These are phyloP conservation scores for Habropoda laboriosa DNA, from an alignment of 1,140 invertebrate genomes.

Conservation along the genomic window DNA sequence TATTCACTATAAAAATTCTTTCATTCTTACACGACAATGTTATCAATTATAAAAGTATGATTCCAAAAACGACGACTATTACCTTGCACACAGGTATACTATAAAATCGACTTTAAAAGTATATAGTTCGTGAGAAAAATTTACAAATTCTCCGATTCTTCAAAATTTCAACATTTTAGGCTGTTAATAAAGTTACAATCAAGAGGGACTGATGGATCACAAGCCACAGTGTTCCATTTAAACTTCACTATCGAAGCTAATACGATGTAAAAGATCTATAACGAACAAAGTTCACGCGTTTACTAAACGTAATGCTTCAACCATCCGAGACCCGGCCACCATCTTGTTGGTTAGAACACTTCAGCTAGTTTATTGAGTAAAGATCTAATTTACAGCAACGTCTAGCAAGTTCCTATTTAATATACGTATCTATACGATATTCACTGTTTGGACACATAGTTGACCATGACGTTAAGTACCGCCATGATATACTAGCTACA, in stretches of 20 bases:
- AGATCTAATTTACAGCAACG: constrained; percentile 41
- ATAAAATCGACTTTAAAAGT: no score
- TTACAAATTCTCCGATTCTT: no score
- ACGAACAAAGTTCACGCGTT: neutral
- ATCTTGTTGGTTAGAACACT: neutral
- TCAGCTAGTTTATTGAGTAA: constrained; percentile 7
- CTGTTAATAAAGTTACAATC: no score
- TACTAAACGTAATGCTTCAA: neutral
- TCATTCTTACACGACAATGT: no score
- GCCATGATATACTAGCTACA: neutral
- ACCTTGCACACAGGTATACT: no score
- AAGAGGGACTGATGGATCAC: neutral
- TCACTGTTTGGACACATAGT: constrained; percentile 22
- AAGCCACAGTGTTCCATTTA: neutral
- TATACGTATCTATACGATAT: neutral
- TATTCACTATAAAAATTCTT: no score
- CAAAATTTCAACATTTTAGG: no score
- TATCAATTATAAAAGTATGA: no score
- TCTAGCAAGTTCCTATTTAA: neutral
- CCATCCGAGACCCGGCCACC: neutral
- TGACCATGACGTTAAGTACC: constrained; percentile 49
- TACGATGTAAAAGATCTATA: neutral
- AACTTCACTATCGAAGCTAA: neutral
- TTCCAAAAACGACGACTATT: no score
- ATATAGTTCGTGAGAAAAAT: no score